Evolutionary conservation across 2,888 invertebrate genomes (phyloP), one percentile per base, ranked within the genome.

Genomic region (Digitonthophagus gazella): DNA sequence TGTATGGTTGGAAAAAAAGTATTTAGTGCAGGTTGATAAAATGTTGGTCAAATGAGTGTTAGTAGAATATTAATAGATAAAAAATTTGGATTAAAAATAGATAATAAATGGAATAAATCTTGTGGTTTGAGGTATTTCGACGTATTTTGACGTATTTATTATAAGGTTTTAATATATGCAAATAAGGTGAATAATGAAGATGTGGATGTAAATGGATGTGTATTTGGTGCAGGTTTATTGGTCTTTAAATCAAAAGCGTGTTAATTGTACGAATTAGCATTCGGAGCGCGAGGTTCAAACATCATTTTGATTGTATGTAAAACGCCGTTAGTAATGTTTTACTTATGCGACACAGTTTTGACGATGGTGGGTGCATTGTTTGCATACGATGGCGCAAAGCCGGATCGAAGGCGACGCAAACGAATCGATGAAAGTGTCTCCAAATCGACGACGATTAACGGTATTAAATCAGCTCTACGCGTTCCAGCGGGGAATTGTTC

Each of bases 271-370:
- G 6, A 44, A 44, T 44, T 44, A 44, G 28, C 28, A 44, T 44
- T 44, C 28, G 6, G 28, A 44, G 11, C 28, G 28, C 28, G 28
- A 44, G 28, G 28, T 44, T 44, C 28, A 44, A 44, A 44, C 28
- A 44, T 44, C 61, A 18, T 61, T 61, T 61, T 61, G 20, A 61
- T 61, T 61, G 61, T 61, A 61, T 61, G 61, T 61, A 19, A 61
- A 61, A 61, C 28, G 16, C 61, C 18, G 20, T 61, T 61, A 61
- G 19, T 61, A 61, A 61, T 61, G 61, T 61, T 61, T 61, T 61
- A 61, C 18, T 61, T 61, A 61, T 61, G 18, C 20, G 61, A 61
- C 61, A 61, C 19, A 20, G 61, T 61, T 61, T 20, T 19, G n/a
- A n/a, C 18, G 18, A 44, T 8, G 28, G 28, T 44, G 28, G 28